Evolutionary conservation across 2,113 vertebrate species (phyloP).

Genomic region (Oryzias celebensis): DNA sequence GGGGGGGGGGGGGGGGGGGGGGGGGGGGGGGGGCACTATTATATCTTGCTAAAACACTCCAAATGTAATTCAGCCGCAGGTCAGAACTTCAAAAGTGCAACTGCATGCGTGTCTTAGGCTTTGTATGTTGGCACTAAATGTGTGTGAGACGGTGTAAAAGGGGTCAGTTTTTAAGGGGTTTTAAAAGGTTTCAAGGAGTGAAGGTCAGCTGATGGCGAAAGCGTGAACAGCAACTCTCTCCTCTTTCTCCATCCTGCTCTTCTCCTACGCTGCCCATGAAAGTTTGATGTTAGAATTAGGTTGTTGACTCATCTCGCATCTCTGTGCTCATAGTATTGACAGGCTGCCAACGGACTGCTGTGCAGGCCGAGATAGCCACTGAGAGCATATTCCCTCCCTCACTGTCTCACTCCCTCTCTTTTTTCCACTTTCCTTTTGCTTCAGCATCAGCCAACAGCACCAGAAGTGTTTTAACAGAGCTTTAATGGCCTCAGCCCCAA

Average conservation of each 20-base stretch:
- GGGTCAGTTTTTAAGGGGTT: conserved; percentile 64
- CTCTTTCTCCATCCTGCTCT: conserved; percentile 62
- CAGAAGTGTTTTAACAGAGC: conserved; percentile 99
- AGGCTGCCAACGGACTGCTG: conserved; percentile 83
- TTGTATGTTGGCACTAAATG: conserved; percentile 36
- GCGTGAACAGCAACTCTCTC: conserved; percentile 70
- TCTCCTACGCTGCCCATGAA: conserved; percentile 84
- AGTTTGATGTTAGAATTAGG: conserved; percentile 97
- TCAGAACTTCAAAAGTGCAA: conserved; percentile 73
- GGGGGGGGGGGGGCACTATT: conserved; percentile 68
- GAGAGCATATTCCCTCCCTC: conserved; percentile 59
- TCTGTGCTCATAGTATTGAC: conserved; percentile 96
- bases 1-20: conserved; percentile 57
- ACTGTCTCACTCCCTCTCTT: conserved; percentile 48
- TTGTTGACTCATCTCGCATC: conserved; percentile 97
- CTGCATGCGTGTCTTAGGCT: conserved; percentile 31
- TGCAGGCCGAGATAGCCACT: conserved; percentile 83
- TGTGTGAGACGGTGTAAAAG: conserved; percentile 57
- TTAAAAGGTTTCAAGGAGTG: conserved; percentile 73
- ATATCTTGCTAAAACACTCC: conserved; percentile 69
- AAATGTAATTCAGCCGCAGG: conserved; percentile 78
- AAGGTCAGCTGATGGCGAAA: conserved; percentile 74
- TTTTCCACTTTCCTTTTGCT: conserved; percentile 58
- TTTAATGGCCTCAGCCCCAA: conserved; percentile 93
- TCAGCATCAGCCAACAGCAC: conserved; percentile 89